Conservation (phyloP, 1,140 invertebrate genomes). For the Caerostris darwini region DNA sequence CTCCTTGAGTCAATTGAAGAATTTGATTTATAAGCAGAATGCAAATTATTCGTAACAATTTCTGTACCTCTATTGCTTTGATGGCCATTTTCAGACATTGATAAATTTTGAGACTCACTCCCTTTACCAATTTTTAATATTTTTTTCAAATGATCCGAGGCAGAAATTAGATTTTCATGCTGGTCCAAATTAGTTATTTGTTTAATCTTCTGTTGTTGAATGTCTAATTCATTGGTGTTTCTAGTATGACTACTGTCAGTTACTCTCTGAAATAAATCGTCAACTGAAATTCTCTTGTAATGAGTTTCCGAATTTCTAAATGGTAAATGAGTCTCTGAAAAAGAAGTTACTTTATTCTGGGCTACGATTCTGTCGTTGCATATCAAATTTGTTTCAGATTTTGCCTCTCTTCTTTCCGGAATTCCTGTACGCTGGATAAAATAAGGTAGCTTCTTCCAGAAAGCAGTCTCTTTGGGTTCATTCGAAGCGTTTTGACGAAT, state of each 20-base stretch:
- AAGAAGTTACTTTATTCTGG: not conserved
- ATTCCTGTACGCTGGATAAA: not conserved
- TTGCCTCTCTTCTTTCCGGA: not conserved
- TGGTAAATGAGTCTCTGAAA: not conserved
- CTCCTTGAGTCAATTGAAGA: too few relatives aligned
- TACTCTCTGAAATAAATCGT: not conserved
- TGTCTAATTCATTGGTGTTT: not conserved
- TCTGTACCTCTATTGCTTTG: not conserved
- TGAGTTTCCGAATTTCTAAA: not conserved
- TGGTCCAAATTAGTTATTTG: not conserved
- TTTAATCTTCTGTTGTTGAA: not conserved
- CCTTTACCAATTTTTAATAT: not conserved
- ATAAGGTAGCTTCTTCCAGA: not conserved
- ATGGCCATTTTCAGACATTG: not conserved
- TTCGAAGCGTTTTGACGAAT: not conserved
- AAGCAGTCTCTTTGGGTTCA: not conserved
- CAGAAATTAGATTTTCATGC: not conserved
- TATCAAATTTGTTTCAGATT: not conserved
- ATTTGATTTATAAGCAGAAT: not conserved
- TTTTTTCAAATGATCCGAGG: not conserved
- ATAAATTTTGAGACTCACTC: not conserved
- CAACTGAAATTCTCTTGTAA: constrained; percentile 8
- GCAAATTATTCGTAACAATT: not conserved
- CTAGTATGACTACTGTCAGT: not conserved
- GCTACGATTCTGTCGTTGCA: not conserved